A percentile compares a stretch with the other conserved stretches of the same genome.
phyloP scores from a whole-genome alignment of 2,888 invertebrate species.

The Linnaemya tessellans region DNA sequence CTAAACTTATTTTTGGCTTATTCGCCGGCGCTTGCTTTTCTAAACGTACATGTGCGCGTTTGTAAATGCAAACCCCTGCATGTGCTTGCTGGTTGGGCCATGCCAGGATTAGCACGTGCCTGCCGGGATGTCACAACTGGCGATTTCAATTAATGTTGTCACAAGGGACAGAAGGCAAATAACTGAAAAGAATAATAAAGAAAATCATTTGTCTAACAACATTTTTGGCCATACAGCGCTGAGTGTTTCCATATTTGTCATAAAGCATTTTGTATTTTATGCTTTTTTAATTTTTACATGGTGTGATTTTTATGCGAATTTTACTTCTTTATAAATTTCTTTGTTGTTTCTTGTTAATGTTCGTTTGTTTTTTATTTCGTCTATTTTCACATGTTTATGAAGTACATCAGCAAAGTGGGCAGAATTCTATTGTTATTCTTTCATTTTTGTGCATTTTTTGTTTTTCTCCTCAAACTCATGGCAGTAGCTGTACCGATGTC shows the following conservation, averaged over 20 bases:
- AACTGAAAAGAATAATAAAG: neutral
- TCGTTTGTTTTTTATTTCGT: conserved; percentile 27
- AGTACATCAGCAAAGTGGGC: conserved; percentile 38
- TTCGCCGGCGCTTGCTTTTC: no score
- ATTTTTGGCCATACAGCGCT: neutral
- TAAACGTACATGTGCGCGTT: no score
- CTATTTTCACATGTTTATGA: conserved; percentile 54
- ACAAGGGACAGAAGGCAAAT: neutral
- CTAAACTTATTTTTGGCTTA: no score
- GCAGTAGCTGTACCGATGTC: conserved; percentile 43
- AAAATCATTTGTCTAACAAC: conserved; percentile 41
- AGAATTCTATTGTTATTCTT: conserved; percentile 57
- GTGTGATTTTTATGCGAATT: conserved; percentile 63
- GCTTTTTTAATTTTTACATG: conserved; percentile 57
- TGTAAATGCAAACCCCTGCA: neutral
- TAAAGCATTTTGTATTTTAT: conserved; percentile 44
- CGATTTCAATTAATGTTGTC: conserved; percentile 21
- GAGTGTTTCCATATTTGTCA: conserved; percentile 45
- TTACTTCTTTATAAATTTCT: conserved; percentile 49
- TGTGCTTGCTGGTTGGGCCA: neutral
- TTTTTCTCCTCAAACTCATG: conserved; percentile 3
- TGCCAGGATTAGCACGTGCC: conserved; percentile 34
- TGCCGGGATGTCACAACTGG: conserved; percentile 41
- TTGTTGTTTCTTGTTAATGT: conserved; percentile 23
- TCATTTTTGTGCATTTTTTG: conserved; percentile 13